These are phyloP conservation scores for Morus bassanus DNA, from an alignment of 2,797 vertebrate species.

Conservation along the genomic window DNA sequence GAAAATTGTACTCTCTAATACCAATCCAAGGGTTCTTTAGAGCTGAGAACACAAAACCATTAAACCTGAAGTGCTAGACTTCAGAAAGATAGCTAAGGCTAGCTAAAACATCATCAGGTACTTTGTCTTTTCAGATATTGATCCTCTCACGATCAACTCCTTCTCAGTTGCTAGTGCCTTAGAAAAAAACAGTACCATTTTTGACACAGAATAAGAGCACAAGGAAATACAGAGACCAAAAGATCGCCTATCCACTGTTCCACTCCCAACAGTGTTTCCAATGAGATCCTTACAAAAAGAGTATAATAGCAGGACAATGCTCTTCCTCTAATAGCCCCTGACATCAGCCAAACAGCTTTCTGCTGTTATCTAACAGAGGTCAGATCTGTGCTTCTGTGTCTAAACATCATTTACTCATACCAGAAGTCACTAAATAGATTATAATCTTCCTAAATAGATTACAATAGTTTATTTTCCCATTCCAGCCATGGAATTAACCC, in stretches of 20 bases:
- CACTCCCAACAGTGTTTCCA: background rate
- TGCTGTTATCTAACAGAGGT: background rate
- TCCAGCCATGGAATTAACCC: background rate
- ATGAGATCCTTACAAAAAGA: background rate
- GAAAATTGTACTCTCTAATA: background rate
- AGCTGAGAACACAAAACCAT: background rate
- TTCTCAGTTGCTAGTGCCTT: background rate
- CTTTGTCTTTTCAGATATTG: background rate
- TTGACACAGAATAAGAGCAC: background rate
- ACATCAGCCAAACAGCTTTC: background rate
- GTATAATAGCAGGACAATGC: background rate
- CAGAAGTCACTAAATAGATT: background rate
- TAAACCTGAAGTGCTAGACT: background rate
- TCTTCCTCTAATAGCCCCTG: background rate
- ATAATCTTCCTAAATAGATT: background rate
- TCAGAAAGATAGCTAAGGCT: background rate
- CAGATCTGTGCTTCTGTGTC: background rate
- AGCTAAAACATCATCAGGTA: background rate
- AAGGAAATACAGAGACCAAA: background rate
- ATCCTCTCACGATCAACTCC: background rate
- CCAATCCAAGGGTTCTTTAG: background rate
- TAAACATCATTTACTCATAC: background rate
- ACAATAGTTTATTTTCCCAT: background rate
- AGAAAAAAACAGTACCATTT: background rate
- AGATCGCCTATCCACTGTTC: background rate